Conservation (phyloP, 2,797 vertebrate genomes). For the Pangasius larnaudii region DNA sequence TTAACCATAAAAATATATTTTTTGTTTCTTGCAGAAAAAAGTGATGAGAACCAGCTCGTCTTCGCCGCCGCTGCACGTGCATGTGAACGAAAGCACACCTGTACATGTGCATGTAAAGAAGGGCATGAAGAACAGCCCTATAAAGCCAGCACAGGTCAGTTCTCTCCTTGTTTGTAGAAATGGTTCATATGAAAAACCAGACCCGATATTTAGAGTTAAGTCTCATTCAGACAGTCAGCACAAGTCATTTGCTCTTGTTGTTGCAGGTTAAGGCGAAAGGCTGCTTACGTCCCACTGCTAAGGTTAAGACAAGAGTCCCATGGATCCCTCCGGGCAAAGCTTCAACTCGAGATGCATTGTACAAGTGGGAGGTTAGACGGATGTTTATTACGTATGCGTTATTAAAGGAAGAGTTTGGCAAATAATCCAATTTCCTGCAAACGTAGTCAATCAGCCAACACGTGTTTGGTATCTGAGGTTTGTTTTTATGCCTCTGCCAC, state of each 20-base stretch:
- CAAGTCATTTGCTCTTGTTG: background rate
- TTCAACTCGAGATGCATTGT: conserved; percentile 72
- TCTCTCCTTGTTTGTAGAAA: background rate
- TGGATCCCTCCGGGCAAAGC: conserved; percentile 90
- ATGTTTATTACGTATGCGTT: background rate
- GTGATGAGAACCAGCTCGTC: conserved; percentile 82
- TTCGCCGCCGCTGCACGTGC: conserved; percentile 90
- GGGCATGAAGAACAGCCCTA: conserved; percentile 76
- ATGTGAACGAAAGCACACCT: conserved; percentile 85
- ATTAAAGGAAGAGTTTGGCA: background rate
- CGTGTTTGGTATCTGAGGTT: background rate
- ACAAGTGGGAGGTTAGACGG: conserved; percentile 86
- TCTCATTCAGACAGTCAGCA: background rate
- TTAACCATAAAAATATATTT: background rate
- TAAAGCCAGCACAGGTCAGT: conserved; percentile 79
- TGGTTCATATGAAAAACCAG: background rate
- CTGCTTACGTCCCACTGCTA: conserved; percentile 73
- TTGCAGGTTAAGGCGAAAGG: conserved; percentile 57
- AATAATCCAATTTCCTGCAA: background rate
- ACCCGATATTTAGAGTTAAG: background rate
- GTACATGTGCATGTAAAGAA: conserved; percentile 92
- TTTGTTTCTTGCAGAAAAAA: conserved; percentile 74
- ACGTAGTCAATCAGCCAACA: background rate
- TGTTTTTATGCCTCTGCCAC: background rate
- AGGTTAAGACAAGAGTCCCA: conserved; percentile 83